phyloP scores from a whole-genome alignment of 1,140 invertebrate genomes.

The Whitmania pigra region DNA sequence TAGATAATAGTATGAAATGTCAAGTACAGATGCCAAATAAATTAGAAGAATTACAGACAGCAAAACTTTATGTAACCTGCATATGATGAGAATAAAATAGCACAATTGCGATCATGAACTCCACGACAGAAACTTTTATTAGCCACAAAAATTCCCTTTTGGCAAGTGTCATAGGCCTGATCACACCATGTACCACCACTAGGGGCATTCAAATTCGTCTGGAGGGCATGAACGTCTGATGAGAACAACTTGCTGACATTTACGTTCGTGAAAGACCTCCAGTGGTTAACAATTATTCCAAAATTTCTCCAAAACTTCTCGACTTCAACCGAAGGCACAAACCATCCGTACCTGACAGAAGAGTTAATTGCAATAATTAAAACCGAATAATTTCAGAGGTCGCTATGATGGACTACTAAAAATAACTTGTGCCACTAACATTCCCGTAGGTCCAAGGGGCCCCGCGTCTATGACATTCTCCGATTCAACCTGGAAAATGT shows the following conservation, averaged over 20 bases:
- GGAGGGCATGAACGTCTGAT: neutral
- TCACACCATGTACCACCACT: too few relatives aligned
- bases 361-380: neutral
- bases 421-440: slow-evolving; percentile 31
- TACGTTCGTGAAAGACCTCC: slow-evolving; percentile 27
- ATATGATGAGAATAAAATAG: slow-evolving; percentile 49
- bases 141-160: slow-evolving; percentile 8
- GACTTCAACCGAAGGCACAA: slow-evolving; percentile 44
- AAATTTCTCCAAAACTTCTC: slow-evolving; percentile 30
- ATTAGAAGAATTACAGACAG: too few relatives aligned
- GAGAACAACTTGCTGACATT: slow-evolving; percentile 7
- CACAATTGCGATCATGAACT: slow-evolving; percentile 42
- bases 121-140: slow-evolving; percentile 39
- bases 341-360: slow-evolving; percentile 56
- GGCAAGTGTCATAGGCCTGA: slow-evolving; percentile 26
- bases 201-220: too few relatives aligned
- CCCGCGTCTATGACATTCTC: slow-evolving; percentile 50
- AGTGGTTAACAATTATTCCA: slow-evolving; percentile 33
- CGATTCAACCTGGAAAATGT: slow-evolving; percentile 46
- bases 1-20: too few relatives aligned
- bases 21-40: too few relatives aligned
- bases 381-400: too few relatives aligned
- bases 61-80: slow-evolving; percentile 34
- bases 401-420: neutral
- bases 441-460: slow-evolving; percentile 49